Evolutionary conservation across 1,140 invertebrate genomes (phyloP).

Genomic region (Ceratina australensis): DNA sequence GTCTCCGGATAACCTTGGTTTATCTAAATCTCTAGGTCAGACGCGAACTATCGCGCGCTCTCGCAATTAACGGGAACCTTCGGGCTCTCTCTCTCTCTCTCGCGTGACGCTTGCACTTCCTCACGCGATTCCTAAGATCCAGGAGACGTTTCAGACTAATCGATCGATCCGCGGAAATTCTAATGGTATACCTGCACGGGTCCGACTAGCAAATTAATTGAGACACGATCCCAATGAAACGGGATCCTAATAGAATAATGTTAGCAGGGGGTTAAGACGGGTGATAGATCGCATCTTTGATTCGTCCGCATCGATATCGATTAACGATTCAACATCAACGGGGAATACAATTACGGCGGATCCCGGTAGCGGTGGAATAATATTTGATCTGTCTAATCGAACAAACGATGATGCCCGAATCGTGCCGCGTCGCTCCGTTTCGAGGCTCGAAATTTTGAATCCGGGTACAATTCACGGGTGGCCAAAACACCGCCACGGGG

Average conservation of each 20-base stretch:
- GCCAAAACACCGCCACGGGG: constrained; percentile 5
- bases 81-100: background rate
- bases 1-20: constrained; percentile 26
- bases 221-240: too few species aligned
- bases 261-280: background rate
- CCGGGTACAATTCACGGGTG: background rate
- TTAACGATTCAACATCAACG: background rate
- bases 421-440: background rate
- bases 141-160: background rate
- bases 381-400: background rate
- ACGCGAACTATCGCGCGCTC: constrained; percentile 17
- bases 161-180: background rate
- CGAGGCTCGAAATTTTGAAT: background rate
- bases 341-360: background rate
- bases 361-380: background rate
- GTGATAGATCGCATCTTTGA: background rate
- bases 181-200: too few species aligned
- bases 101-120: background rate
- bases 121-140: background rate
- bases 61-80: constrained; percentile 13
- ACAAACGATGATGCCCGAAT: background rate
- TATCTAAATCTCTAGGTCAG: constrained; percentile 18
- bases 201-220: too few species aligned
- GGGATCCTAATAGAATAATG: too few species aligned
- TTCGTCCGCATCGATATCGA: background rate